Evolutionary conservation across 2,113 vertebrate genomes (phyloP), one percentile per base, ranked within the genome.

Genomic region (Leiothrix lutea): DNA sequence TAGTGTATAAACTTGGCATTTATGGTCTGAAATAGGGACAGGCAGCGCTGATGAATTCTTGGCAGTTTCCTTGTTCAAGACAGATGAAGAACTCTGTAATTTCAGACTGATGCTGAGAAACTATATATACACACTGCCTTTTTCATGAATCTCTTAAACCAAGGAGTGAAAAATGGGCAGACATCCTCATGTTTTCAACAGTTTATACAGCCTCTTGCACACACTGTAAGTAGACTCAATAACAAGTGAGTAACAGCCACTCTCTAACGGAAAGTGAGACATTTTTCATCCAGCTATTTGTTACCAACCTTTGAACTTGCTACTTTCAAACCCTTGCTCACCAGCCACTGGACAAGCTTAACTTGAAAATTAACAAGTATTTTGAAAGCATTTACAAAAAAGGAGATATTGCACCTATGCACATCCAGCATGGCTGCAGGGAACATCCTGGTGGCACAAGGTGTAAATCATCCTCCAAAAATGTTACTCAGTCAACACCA

Each of bases 31-130:
- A 72, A 79, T 1, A 33, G 47, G 89, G 66, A 95, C 70, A 82
- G 95, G 82, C 73, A 95, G 86, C 11, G 23, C 85, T 78, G 74
- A 69, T 62, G 86, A 88, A 96, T 96, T 91, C 95, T 33, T 36
- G 40, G 79, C 81, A 77, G 75, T 86, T 84, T 73, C 87, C 92
- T 87, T 65, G 38, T 81, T 96, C 87, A 80, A 62, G 89, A 94
- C 5, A 75, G 91, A 87, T 69, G 58, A 73, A 77, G 69, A 95
- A 78, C 77, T 86, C 90, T 15, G 23, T 71, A 80, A 96, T 96
- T 96, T 79, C 82, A 96, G 91, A 92, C 78, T 86, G 95, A 84
- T 90, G 77, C 88, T 95, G 90, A 73, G 91, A 95, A 85, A 77
- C 50, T 69, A 71, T 48, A 93, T 73, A 79, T 11, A 84, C 53